These are phyloP conservation scores for Timandra comae DNA, from an alignment of 2,888 invertebrate species.

Conservation along the genomic window DNA sequence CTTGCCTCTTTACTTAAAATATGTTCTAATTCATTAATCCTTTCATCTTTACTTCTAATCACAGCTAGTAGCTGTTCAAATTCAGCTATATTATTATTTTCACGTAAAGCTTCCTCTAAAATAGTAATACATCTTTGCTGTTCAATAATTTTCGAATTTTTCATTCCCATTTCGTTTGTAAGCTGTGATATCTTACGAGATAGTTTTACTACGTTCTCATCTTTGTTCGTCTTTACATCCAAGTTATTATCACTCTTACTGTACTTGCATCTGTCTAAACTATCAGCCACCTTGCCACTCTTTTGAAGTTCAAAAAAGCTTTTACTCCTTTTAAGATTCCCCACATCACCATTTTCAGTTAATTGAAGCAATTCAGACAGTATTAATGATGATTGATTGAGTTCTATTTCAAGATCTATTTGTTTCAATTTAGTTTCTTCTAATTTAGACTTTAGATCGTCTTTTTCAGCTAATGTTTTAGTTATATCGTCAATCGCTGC, in stretches of 20 bases:
- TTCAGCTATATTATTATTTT: slow-evolving; percentile 76
- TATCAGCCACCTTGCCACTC: slow-evolving; percentile 78
- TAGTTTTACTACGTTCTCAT: slow-evolving; percentile 48
- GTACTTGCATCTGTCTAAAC: slow-evolving; percentile 70
- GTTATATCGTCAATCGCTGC: slow-evolving; percentile 54
- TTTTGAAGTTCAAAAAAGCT: slow-evolving; percentile 72
- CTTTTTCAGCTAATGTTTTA: slow-evolving; percentile 49
- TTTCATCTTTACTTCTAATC: slow-evolving; percentile 78
- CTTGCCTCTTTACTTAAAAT: slow-evolving; percentile 74
- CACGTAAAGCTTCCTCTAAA: slow-evolving; percentile 71
- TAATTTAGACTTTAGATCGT: slow-evolving; percentile 49
- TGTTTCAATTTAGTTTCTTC: slow-evolving; percentile 64
- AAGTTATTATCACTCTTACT: slow-evolving; percentile 65
- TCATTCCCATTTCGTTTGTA: slow-evolving; percentile 63
- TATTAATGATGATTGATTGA: slow-evolving; percentile 72
- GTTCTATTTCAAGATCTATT: slow-evolving; percentile 71
- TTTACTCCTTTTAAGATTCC: slow-evolving; percentile 57
- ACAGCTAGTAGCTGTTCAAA: slow-evolving; percentile 76
- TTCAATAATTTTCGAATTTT: slow-evolving; percentile 74
- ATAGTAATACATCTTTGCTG: slow-evolving; percentile 73
- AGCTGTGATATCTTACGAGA: slow-evolving; percentile 59
- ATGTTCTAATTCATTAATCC: slow-evolving; percentile 87
- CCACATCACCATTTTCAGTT: slow-evolving; percentile 55
- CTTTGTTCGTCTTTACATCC: slow-evolving; percentile 39
- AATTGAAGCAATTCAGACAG: slow-evolving; percentile 68